A percentile compares a stretch with the other conserved stretches of the same genome.
These are phyloP conservation scores for Trachythela sp. DNA, from an alignment of 64 coral and sea anemone species.

Conservation along the genomic window DNA sequence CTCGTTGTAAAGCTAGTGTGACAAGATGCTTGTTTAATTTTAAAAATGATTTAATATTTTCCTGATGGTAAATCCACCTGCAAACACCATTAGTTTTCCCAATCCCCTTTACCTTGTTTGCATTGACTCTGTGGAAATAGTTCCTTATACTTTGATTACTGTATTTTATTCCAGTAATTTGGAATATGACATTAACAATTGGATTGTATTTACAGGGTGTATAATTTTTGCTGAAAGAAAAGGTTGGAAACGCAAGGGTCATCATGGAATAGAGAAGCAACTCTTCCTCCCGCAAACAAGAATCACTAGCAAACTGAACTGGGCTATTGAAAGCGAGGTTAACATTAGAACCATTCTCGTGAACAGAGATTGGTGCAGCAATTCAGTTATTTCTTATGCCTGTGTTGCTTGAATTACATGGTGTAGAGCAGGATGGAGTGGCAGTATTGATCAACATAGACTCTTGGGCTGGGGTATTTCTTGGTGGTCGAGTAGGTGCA, in stretches of 20 bases:
- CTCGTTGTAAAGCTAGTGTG: neutral
- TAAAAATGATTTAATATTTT: neutral
- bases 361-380: neutral
- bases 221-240: neutral
- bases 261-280: neutral
- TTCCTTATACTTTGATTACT: conserved; percentile 10
- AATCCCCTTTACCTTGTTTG: conserved; percentile 27
- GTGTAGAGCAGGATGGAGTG: neutral
- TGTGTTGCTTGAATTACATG: neutral
- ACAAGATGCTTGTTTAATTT: neutral
- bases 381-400: neutral
- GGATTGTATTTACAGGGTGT: neutral
- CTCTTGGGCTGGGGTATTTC: neutral
- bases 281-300: neutral
- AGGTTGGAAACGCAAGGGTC: neutral
- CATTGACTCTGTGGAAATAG: conserved; percentile 38
- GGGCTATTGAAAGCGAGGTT: neutral
- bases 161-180: conserved; percentile 37
- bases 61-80: conserved; percentile 13
- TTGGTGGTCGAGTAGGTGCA: neutral
- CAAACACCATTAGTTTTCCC: neutral
- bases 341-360: neutral
- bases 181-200: neutral
- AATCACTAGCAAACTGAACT: neutral
- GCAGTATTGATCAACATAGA: neutral